Evolutionary conservation across 2,113 vertebrate genomes (phyloP).

Genomic region (Stigmatopora argus): DNA sequence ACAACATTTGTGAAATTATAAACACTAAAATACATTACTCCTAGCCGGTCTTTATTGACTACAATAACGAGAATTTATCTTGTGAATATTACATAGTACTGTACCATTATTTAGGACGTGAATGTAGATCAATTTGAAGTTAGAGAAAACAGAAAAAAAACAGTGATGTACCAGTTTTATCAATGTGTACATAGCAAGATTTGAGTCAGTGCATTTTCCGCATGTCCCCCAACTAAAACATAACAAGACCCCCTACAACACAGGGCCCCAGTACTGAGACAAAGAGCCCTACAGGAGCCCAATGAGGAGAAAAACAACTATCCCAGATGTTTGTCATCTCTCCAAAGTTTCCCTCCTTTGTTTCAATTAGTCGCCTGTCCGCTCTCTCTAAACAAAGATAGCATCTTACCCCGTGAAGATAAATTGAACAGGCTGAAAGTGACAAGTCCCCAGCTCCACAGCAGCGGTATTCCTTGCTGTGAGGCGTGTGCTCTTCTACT

Average conservation of each 20-base stretch:
- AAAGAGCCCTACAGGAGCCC: slow-evolving; percentile 26
- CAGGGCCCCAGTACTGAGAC: slow-evolving; percentile 31
- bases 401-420: slow-evolving; percentile 43
- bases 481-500: slow-evolving; percentile 19
- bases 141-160: too few species aligned
- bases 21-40: background rate
- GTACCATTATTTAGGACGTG: background rate
- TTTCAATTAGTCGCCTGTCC: slow-evolving; percentile 1
- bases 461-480: slow-evolving; percentile 25
- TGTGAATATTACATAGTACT: background rate
- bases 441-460: slow-evolving; percentile 29
- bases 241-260: slow-evolving; percentile 27
- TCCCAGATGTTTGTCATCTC: slow-evolving; percentile 62
- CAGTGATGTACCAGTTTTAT: slow-evolving; percentile 40
- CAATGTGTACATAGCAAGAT: slow-evolving; percentile 58
- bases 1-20: background rate
- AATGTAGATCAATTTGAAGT: background rate
- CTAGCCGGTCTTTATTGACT: background rate
- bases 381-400: slow-evolving; percentile 46
- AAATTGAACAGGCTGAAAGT: slow-evolving; percentile 38
- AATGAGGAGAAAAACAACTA: slow-evolving; percentile 30
- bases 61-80: background rate
- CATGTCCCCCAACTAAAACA: background rate
- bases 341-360: slow-evolving; percentile 51
- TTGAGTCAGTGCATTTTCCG: slow-evolving; percentile 58